phyloP scores from a whole-genome alignment of 2,113 vertebrate genomes.

The Trinectes maculatus region DNA sequence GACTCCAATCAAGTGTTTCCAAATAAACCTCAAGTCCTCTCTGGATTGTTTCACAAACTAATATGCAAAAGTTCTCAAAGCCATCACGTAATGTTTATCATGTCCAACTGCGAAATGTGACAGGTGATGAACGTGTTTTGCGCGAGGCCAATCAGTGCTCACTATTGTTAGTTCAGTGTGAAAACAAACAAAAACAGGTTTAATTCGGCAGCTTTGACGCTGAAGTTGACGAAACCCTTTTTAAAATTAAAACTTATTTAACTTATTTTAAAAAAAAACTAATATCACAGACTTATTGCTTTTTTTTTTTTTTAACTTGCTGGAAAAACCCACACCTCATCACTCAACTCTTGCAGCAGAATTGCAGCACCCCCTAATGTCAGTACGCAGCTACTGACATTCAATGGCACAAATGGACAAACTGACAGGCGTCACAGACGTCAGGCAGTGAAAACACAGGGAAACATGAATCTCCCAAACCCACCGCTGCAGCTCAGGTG shows the following conservation, averaged over 20 bases:
- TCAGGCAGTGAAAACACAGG: neutral
- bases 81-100: neutral
- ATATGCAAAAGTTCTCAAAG: neutral
- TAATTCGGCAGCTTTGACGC: constrained; percentile 1
- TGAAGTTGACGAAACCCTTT: constrained; percentile 4
- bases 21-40: neutral
- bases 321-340: constrained; percentile 29
- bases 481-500: constrained; percentile 55
- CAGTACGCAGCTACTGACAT: constrained; percentile 66
- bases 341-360: constrained; percentile 73
- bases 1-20: constrained; percentile 13
- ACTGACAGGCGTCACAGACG: constrained; percentile 17
- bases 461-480: neutral
- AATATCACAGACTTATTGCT: neutral
- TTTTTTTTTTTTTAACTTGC: neutral
- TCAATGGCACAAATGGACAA: constrained; percentile 14
- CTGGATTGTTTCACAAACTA: neutral
- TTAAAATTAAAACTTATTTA: constrained; percentile 18
- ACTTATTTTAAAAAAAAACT: constrained; percentile 8
- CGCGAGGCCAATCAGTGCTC: constrained; percentile 2
- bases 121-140: neutral
- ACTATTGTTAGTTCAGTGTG: constrained; percentile 7
- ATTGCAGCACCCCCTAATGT: constrained; percentile 86
- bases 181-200: neutral
- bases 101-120: neutral